Base-by-base conservation (phyloP, 1,140 invertebrate genomes). In the Euura lappo region DNA sequence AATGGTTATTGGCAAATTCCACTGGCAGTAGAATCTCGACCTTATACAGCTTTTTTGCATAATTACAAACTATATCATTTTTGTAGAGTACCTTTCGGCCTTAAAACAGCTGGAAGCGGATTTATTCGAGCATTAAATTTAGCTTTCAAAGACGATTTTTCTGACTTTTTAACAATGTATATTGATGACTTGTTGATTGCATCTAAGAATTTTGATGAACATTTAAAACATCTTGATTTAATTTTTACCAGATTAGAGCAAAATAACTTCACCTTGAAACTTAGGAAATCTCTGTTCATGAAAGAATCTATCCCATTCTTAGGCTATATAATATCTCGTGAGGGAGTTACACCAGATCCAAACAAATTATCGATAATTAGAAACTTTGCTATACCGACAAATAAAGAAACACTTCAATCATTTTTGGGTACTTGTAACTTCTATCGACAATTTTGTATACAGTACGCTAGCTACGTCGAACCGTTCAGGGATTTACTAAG, bases 1-100 rank as follows among this genome's bases (percentile, higher is more conserved):
- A 76, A 80, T 71, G 78, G 81, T 0, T 86, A 85, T 72, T 86
- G 83, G 77, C 84, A 85, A 73, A 78, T 85, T 5, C 79, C 80
- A 0, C 74, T 86, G 28, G 70, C 51, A n/a, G 64, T 70, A 68
- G 68, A 76, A 0, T 82, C 80, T 47, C 74, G 71, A 11, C 76
- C 79, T 65, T 84, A 81, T 73, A 85, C 82, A 6, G 80, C 80
- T 0, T 86, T 84, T 69, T 51, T 78, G 6, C 79, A 81, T 74
- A 76, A 83, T 72, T 51, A 6, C 6, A 51, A 6, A 51, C 43
- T 73, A 5, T 77, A 75, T 65, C 76, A 75, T 43, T 77, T 75
- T 46, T 46, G 44, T 64, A 28, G 28, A 28, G 28, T 28, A 28
- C 28, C 28, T 28, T 28, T 28, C 28, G 28, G 28, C 28, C 28